Conservation (phyloP, 2,797 vertebrate species). For the Sebastes cheni region DNA sequence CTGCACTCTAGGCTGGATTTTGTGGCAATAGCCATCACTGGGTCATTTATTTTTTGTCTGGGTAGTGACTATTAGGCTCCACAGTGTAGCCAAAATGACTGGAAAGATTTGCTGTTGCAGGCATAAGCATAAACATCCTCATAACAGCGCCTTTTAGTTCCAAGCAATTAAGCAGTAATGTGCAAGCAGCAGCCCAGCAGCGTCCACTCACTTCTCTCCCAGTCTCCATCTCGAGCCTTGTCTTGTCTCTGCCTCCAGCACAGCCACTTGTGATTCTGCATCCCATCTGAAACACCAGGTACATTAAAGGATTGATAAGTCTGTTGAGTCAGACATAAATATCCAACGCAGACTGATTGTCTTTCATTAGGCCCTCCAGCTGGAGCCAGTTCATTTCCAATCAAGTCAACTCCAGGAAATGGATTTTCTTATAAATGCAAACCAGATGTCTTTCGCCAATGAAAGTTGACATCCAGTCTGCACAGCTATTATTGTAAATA, state of each 20-base stretch:
- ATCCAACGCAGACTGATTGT: constrained; percentile 65
- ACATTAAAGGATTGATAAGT: constrained; percentile 64
- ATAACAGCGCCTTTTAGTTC: constrained; percentile 76
- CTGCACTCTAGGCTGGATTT: constrained; percentile 37
- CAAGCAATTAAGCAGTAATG: constrained; percentile 79
- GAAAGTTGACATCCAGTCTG: constrained; percentile 34
- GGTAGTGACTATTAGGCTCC: constrained; percentile 48
- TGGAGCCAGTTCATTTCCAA: constrained; percentile 71
- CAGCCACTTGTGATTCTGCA: constrained; percentile 54
- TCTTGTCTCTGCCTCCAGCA: constrained; percentile 61
- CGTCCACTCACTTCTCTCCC: constrained; percentile 52
- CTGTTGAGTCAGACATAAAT: constrained; percentile 56
- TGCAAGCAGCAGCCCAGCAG: constrained; percentile 57
- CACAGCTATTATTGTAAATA: constrained; percentile 18
- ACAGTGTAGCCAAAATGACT: constrained; percentile 56
- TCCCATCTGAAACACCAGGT: constrained; percentile 60
- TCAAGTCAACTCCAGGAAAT: constrained; percentile 73
- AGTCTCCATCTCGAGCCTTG: constrained; percentile 56
- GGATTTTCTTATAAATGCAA: constrained; percentile 67
- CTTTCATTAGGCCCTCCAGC: constrained; percentile 68
- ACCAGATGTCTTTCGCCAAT: constrained; percentile 61
- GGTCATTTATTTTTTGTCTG: constrained; percentile 43
- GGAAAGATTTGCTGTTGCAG: constrained; percentile 69
- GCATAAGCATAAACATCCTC: constrained; percentile 75
- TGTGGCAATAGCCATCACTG: constrained; percentile 25